Percentiles rank a stretch among this genome's conserved stretches.
These are phyloP conservation scores for Prionailurus viverrinus DNA, from an alignment of 2,113 vertebrate genomes.

Conservation along the genomic window DNA sequence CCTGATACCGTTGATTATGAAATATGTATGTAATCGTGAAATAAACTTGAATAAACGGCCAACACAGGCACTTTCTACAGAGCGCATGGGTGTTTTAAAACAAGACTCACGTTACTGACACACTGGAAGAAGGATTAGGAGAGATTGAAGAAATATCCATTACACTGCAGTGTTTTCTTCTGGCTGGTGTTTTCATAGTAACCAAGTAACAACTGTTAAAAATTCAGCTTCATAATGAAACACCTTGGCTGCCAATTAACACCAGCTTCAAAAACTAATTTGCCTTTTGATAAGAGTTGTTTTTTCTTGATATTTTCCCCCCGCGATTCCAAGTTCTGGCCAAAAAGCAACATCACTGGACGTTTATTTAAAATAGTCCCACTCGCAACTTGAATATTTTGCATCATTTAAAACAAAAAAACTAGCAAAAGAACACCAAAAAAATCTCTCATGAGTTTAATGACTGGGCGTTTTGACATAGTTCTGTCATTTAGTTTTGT, in stretches of 20 bases:
- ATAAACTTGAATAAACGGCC: neutral
- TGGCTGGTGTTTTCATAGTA: conserved; percentile 74
- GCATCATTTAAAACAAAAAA: conserved; percentile 5
- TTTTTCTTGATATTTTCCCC: conserved; percentile 45
- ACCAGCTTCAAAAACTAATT: conserved; percentile 70
- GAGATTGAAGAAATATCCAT: neutral
- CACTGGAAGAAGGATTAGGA: neutral
- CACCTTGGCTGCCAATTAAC: conserved; percentile 79
- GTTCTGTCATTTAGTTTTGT: conserved; percentile 24
- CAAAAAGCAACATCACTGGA: conserved; percentile 35
- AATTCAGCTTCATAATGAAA: conserved; percentile 77
- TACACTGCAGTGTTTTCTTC: conserved; percentile 60
- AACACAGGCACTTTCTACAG: conserved; percentile 43
- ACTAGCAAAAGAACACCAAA: neutral
- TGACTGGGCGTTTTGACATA: neutral
- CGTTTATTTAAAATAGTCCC: conserved; percentile 32
- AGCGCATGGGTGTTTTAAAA: conserved; percentile 62
- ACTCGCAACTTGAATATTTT: neutral
- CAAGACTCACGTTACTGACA: conserved; percentile 31
- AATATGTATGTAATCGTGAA: conserved; percentile 39
- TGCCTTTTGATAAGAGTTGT: conserved; percentile 70
- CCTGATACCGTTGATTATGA: conserved; percentile 46
- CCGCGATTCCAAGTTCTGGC: conserved; percentile 5
- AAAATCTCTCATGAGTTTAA: neutral
- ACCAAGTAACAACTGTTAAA: conserved; percentile 74